Base-by-base conservation (phyloP, 2,113 vertebrate species). In the Rostratula benghalensis region DNA sequence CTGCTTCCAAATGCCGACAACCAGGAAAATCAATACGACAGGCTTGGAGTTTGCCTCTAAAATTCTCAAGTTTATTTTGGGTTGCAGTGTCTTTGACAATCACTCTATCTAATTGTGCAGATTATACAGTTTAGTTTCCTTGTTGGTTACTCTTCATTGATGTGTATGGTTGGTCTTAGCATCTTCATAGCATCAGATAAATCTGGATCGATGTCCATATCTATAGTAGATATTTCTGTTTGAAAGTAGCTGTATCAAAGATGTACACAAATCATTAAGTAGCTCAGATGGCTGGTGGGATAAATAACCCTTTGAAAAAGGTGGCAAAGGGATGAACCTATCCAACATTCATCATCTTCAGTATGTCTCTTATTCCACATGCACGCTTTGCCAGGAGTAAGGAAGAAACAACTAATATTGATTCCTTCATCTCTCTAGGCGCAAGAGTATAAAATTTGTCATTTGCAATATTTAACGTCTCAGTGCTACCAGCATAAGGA, bases 1-100 rank as follows among this genome's bases (percentile, higher is more conserved):
- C 18, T 74, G 9, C 82, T 95, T 78, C 48, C 35, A 90, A 75
- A 80, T 46, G 53, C 57, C 95, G 45, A 90, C 45, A 96, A 94
- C 88, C 51, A 75, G 48, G 31, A 74, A 95, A 91, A 91, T 90
- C 46, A 60, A 25, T 39, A 25, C 35, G 10, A 59, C 46, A 83
- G 33, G 11, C 28, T 48, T 81, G 41, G 12, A 35, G 9, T 57
- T 85, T 90, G 59, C 37, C 11, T 59, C 10, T 61, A 9, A 48
- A 83, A 84, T 48, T 30, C 35, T 3, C 46, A 24, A n/a, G 15
- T 80, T 48, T 56, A 33, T 74, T 33, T 75, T 46, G 46, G 30
- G 6, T 91, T 87, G 4, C 7, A 37, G 5, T 39, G 16, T 79
- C 79, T 71, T 74, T 43, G 78, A 20, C 20, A 67, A 65, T 54